Evolutionary conservation across 2,888 invertebrate genomes (phyloP).

Genomic region (Cetonia aurata): DNA sequence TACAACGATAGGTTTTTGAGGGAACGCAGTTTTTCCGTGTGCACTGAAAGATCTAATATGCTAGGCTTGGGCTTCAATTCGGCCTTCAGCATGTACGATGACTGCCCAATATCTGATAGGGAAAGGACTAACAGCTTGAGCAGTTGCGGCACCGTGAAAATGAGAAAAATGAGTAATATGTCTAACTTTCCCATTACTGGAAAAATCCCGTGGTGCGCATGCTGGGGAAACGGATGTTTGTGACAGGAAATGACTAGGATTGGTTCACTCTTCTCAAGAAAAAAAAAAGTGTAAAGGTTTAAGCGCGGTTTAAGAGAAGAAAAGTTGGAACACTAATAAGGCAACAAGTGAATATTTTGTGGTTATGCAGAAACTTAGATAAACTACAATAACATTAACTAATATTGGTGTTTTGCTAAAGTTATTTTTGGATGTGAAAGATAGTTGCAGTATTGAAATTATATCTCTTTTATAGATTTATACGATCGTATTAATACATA

Average conservation of each 20-base stretch:
- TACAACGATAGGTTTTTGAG: conserved; percentile 58
- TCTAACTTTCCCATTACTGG: conserved; percentile 72
- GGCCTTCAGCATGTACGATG: conserved; percentile 60
- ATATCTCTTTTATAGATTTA: conserved; percentile 21
- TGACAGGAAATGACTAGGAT: conserved; percentile 59
- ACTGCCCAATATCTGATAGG: conserved; percentile 70
- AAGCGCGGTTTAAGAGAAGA: not conserved
- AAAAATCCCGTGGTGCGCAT: conserved; percentile 86
- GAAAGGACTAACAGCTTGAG: conserved; percentile 77
- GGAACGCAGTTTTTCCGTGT: conserved; percentile 64
- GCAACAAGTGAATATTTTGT: not conserved
- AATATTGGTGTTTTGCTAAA: too few species aligned
- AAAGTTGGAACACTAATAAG: not conserved
- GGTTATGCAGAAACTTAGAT: too few species aligned
- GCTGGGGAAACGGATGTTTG: conserved; percentile 86
- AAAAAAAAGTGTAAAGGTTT: not conserved
- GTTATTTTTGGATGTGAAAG: too few species aligned
- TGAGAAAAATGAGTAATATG: conserved; percentile 75
- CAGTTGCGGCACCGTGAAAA: conserved; percentile 73
- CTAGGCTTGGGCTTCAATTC: conserved; percentile 51
- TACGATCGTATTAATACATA: not conserved
- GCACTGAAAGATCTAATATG: conserved; percentile 63
- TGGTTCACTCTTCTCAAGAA: not conserved
- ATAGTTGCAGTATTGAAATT: conserved; percentile 13
- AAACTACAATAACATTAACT: too few species aligned